phyloP scores from a whole-genome alignment of 2,888 invertebrate species.

The Leptarthrus brevirostris region DNA sequence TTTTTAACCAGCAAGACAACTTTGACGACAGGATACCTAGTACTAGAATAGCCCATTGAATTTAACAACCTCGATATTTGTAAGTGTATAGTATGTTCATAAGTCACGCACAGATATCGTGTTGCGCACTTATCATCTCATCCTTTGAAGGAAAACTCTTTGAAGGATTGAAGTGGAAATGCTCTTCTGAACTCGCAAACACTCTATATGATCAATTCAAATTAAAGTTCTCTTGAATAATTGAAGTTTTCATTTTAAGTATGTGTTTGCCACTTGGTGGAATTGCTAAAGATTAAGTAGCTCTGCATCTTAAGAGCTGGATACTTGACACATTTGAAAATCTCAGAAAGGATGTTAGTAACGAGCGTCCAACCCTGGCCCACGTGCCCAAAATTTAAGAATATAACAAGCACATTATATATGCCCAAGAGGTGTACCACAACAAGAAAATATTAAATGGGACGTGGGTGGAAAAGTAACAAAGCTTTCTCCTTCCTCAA shows the following conservation, averaged over 20 bases:
- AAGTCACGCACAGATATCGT: too few species aligned
- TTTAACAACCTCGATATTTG: too few species aligned
- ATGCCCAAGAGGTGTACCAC: conserved; percentile 7
- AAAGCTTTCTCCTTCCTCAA: not conserved
- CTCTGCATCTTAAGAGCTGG: not conserved
- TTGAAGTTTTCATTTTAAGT: not conserved
- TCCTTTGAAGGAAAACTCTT: too few species aligned
- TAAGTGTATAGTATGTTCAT: too few species aligned
- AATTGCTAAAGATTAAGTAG: not conserved
- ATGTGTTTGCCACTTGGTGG: not conserved
- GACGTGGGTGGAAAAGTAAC: conserved; percentile 1
- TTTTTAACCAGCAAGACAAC: too few species aligned
- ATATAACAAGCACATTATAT: conserved; percentile 5
- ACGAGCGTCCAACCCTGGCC: conserved; percentile 2
- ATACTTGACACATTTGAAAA: conserved; percentile 5
- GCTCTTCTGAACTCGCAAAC: not conserved
- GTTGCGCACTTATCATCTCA: too few species aligned
- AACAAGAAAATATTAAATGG: conserved; percentile 1
- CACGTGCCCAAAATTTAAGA: conserved; percentile 19
- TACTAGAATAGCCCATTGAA: too few species aligned
- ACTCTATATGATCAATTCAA: not conserved
- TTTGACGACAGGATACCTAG: too few species aligned
- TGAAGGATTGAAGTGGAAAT: not conserved
- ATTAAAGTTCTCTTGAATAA: not conserved
- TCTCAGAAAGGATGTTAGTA: conserved; percentile 8